Conservation (phyloP, 2,888 invertebrate genomes). For the Drosophila birchii region DNA sequence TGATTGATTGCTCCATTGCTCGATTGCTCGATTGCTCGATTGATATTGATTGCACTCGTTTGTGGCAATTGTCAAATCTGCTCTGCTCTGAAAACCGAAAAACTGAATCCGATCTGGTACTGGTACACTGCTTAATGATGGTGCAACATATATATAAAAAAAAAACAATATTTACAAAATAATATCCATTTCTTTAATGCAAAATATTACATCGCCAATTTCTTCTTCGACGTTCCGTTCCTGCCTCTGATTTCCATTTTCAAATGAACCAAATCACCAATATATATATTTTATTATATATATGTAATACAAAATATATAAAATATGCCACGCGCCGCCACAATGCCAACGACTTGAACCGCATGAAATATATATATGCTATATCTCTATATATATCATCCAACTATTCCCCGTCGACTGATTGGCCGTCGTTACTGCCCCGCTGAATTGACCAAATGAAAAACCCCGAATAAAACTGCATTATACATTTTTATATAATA, state of each 20-base stretch:
- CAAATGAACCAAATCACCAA: conserved; percentile 31
- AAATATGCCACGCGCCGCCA: conserved; percentile 56
- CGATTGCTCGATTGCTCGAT: conserved; percentile 59
- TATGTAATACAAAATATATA: conserved; percentile 15
- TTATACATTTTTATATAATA: conserved; percentile 37
- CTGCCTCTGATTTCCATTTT: conserved; percentile 69
- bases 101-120: conserved; percentile 77
- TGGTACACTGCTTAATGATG: conserved; percentile 73
- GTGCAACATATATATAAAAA: conserved; percentile 61
- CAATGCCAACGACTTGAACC: conserved; percentile 72
- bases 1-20: conserved; percentile 69
- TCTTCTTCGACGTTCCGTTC: conserved; percentile 77
- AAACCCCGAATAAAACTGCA: conserved; percentile 7
- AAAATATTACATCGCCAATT: conserved; percentile 63
- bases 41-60: conserved; percentile 54
- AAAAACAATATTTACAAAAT: conserved; percentile 26
- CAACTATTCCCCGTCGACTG: conserved; percentile 77
- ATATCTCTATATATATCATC: conserved; percentile 40
- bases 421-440: conserved; percentile 66
- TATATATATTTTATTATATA: background rate
- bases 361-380: conserved; percentile 38
- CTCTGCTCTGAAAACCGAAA: conserved; percentile 74
- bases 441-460: conserved; percentile 63
- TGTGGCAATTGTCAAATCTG: conserved; percentile 67
- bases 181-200: conserved; percentile 33